Percentiles rank a stretch among this genome's conserved stretches.
Conservation (phyloP, 2,797 vertebrate species). For the Ptychobarbus kaznakovi region DNA sequence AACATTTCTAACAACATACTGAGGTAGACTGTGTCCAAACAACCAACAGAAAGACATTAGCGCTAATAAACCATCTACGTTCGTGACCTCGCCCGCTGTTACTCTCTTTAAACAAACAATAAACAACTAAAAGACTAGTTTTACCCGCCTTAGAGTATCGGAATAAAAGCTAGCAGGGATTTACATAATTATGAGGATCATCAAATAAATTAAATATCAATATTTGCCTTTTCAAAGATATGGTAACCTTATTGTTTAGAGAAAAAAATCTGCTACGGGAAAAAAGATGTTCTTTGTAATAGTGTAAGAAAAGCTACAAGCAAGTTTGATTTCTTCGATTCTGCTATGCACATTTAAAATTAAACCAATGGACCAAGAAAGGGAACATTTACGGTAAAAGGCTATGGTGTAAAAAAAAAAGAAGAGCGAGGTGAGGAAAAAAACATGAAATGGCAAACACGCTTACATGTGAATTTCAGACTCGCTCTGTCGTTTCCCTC, state of each 20-base stretch:
- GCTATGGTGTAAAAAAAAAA: background rate
- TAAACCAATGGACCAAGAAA: constrained; percentile 66
- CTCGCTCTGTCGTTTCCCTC: background rate
- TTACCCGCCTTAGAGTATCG: constrained; percentile 63
- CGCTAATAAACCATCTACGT: constrained; percentile 62
- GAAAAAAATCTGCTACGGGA: constrained; percentile 71
- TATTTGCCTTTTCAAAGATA: constrained; percentile 82
- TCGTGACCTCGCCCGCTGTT: constrained; percentile 60
- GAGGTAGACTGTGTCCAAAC: constrained; percentile 94
- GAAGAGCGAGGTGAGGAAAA: too few species aligned
- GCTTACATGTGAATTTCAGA: background rate
- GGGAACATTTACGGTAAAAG: constrained; percentile 32
- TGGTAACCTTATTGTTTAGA: constrained; percentile 87
- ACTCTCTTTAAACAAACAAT: constrained; percentile 56
- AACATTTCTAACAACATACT: constrained; percentile 82
- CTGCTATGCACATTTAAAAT: constrained; percentile 34
- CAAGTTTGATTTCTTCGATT: constrained; percentile 52
- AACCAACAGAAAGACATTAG: constrained; percentile 72
- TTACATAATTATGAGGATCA: constrained; percentile 77
- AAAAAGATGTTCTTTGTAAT: constrained; percentile 56
- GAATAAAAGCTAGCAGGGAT: constrained; percentile 79
- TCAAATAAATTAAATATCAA: constrained; percentile 59
- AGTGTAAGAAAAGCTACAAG: constrained; percentile 42
- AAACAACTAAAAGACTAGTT: constrained; percentile 46
- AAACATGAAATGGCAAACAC: background rate